These are phyloP conservation scores for Ischnus inquisitorius DNA, from an alignment of 2,888 invertebrate genomes.

Conservation along the genomic window DNA sequence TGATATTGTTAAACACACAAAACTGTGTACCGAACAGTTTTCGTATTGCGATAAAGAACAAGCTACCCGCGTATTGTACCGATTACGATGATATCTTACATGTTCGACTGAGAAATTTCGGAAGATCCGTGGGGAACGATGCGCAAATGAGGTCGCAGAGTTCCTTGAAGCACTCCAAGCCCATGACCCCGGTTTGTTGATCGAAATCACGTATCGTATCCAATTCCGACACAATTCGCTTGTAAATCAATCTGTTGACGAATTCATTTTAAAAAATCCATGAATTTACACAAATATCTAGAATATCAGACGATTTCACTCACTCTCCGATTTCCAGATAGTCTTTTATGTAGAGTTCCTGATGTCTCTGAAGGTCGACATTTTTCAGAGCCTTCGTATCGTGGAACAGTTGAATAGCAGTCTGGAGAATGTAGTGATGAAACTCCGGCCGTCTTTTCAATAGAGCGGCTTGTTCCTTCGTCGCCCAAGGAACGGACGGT, in stretches of 20 bases:
- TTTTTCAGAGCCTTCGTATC: slow-evolving; percentile 83
- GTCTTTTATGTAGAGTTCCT: slow-evolving; percentile 79
- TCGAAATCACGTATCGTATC: slow-evolving; percentile 88
- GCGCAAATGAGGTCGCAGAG: slow-evolving; percentile 83
- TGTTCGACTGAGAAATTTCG: slow-evolving; percentile 84
- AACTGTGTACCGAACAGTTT: neutral
- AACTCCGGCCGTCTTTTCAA: slow-evolving; percentile 87
- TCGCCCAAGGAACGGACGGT: slow-evolving; percentile 87
- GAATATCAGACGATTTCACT: slow-evolving; percentile 71
- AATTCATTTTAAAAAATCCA: slow-evolving; percentile 42
- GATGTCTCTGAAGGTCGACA: slow-evolving; percentile 76
- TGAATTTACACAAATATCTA: neutral
- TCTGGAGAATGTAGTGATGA: slow-evolving; percentile 87
- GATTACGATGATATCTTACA: slow-evolving; percentile 80
- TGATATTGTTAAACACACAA: neutral
- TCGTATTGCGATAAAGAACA: neutral
- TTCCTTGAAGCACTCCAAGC: slow-evolving; percentile 88
- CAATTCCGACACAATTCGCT: slow-evolving; percentile 82
- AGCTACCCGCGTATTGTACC: neutral
- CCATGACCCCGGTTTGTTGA: slow-evolving; percentile 86
- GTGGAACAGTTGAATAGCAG: slow-evolving; percentile 84
- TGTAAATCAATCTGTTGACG: slow-evolving; percentile 81
- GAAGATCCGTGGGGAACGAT: slow-evolving; percentile 82
- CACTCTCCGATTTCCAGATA: slow-evolving; percentile 83
- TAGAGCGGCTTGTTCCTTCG: slow-evolving; percentile 86